These are phyloP conservation scores for Penaeus japonicus DNA, from an alignment of 1,140 invertebrate species.

Conservation along the genomic window DNA sequence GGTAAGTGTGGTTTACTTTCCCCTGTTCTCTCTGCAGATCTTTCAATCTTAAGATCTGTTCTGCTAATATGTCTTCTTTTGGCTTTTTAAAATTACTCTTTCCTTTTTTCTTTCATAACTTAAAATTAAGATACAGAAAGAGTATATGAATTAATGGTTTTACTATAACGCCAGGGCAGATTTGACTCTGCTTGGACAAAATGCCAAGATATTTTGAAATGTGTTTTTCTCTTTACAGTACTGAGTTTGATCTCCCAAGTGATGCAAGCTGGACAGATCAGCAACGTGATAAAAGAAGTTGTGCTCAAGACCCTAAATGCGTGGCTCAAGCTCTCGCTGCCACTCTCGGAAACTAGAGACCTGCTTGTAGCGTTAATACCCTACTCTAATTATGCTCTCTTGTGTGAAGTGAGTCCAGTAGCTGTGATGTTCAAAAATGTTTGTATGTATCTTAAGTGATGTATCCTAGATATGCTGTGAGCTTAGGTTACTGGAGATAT, in stretches of 20 bases:
- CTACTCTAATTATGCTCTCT: slow-evolving; percentile 57
- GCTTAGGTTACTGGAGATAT: neutral
- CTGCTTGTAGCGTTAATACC: slow-evolving; percentile 56
- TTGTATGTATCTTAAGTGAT: neutral
- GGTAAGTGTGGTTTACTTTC: slow-evolving; percentile 13
- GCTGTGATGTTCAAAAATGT: neutral
- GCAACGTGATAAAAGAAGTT: slow-evolving; percentile 56
- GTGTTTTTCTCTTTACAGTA: slow-evolving; percentile 38
- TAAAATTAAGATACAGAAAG: too few species aligned
- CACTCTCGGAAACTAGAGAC: slow-evolving; percentile 57
- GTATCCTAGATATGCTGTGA: neutral
- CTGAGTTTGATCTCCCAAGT: slow-evolving; percentile 56
- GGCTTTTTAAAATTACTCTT: too few species aligned
- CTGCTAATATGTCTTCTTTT: too few species aligned
- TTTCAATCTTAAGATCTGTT: too few species aligned
- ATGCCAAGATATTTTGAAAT: neutral
- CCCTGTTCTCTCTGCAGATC: too few species aligned
- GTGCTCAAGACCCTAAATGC: slow-evolving; percentile 56
- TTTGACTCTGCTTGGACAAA: too few species aligned
- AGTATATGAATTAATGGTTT: too few species aligned
- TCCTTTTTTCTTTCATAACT: too few species aligned
- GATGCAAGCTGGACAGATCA: slow-evolving; percentile 56
- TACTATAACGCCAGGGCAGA: too few species aligned
- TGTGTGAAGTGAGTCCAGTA: slow-evolving; percentile 52
- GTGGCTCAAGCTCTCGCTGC: slow-evolving; percentile 56